Evolutionary conservation across 2,797 vertebrate species (phyloP).

Genomic region (Periophthalmus magnuspinnatus): DNA sequence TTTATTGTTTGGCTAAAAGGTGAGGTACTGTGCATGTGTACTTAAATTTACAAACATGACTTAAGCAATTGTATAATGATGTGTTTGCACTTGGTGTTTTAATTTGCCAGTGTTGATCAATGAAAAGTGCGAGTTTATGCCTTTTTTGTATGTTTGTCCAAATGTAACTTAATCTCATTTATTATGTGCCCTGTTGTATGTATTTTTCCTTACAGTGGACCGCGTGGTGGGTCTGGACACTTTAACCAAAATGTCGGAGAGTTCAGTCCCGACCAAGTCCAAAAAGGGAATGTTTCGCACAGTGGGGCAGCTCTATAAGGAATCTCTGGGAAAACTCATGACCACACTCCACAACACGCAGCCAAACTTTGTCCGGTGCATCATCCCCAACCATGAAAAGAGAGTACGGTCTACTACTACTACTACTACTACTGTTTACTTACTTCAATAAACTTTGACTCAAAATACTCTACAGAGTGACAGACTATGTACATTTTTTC

Average conservation of each 20-base stretch:
- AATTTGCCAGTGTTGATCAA: background rate
- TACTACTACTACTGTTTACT: no score
- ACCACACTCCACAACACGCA: conserved; percentile 94
- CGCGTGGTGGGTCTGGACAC: conserved; percentile 95
- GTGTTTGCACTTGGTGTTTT: no score
- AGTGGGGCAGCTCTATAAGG: conserved; percentile 96
- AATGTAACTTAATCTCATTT: background rate
- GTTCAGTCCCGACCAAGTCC: conserved; percentile 90
- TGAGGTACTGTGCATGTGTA: no score
- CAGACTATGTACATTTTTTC: no score
- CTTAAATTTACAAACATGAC: no score
- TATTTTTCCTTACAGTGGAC: conserved; percentile 78
- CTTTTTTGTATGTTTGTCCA: no score
- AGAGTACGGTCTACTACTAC: conserved; percentile 73
- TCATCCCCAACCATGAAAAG: conserved; percentile 98
- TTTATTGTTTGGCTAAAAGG: no score
- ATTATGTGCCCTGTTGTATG: background rate
- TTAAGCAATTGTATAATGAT: no score
- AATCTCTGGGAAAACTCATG: conserved; percentile 96
- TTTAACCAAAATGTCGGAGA: conserved; percentile 95
- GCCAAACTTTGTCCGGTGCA: conserved; percentile 98
- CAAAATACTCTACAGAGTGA: no score
- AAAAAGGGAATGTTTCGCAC: conserved; percentile 99
- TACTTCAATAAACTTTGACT: no score
- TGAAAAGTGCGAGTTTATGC: no score